Percentiles rank a stretch among this genome's conserved stretches.
Conservation (phyloP, 2,888 invertebrate genomes). For the Limnephilus rhombicus region DNA sequence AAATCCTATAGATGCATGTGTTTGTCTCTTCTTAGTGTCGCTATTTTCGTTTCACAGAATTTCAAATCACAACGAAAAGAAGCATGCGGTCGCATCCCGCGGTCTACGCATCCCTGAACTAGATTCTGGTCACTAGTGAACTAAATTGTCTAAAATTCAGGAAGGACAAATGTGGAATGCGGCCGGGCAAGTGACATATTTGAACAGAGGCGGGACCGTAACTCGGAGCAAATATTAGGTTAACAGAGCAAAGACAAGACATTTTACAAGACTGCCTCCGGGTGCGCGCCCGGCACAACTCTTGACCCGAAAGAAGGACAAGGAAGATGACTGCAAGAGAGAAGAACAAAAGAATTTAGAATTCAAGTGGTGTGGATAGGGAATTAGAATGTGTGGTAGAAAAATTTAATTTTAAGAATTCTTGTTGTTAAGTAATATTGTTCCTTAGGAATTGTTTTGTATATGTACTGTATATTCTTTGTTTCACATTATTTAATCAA, state of each 20-base stretch:
- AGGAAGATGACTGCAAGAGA: neutral
- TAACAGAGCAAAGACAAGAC: neutral
- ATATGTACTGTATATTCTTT: too few relatives aligned
- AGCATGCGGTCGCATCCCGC: too few relatives aligned
- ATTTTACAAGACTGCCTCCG: neutral
- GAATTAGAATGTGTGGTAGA: neutral
- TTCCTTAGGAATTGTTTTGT: too few relatives aligned
- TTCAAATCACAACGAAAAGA: too few relatives aligned
- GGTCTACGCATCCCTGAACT: neutral
- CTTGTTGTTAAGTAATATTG: too few relatives aligned
- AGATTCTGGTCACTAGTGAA: neutral
- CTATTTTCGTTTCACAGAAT: too few relatives aligned
- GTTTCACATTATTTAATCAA: too few relatives aligned
- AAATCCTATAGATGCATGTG: too few relatives aligned
- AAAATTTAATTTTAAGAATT: too few relatives aligned
- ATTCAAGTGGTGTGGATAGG: neutral
- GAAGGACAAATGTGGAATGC: neutral
- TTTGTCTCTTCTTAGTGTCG: too few relatives aligned
- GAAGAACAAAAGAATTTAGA: neutral
- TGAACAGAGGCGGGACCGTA: conserved; percentile 5
- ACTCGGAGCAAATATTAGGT: neutral
- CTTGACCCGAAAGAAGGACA: neutral
- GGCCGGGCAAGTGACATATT: neutral
- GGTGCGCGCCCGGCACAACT: neutral
- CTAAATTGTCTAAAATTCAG: neutral